phyloP scores from a whole-genome alignment of 2,113 vertebrate species.

The Sorex fumeus region DNA sequence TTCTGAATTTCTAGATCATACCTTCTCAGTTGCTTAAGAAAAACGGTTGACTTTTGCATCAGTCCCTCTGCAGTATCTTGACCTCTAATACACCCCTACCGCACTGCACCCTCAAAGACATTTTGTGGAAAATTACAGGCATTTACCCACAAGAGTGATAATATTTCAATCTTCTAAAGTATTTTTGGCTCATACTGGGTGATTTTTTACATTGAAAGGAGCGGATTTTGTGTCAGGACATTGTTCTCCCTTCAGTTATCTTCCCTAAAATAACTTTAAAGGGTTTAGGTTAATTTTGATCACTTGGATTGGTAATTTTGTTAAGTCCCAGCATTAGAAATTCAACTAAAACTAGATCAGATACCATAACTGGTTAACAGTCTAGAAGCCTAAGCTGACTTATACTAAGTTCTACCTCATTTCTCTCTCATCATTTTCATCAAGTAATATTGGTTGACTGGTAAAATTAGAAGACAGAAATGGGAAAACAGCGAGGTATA shows the following conservation, averaged over 20 bases:
- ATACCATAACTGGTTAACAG: constrained; percentile 36
- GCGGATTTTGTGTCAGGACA: background rate
- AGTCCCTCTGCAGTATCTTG: constrained; percentile 61
- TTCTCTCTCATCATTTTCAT: constrained; percentile 22
- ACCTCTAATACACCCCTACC: background rate
- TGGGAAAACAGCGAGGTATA: background rate
- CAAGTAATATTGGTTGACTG: constrained; percentile 23
- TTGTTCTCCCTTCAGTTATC: background rate
- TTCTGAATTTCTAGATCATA: constrained; percentile 72
- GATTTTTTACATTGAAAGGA: background rate
- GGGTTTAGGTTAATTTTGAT: constrained; percentile 28
- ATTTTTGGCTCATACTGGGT: background rate
- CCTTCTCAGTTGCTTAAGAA: constrained; percentile 79
- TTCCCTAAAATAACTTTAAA: background rate
- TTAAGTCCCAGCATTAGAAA: constrained; percentile 32
- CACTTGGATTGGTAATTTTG: background rate
- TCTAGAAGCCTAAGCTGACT: constrained; percentile 4
- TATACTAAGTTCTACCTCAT: background rate
- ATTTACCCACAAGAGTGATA: constrained; percentile 70
- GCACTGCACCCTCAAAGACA: constrained; percentile 38
- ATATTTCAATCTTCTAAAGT: constrained; percentile 23
- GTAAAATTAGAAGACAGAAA: background rate
- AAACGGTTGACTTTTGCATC: constrained; percentile 83
- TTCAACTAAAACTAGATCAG: constrained; percentile 35
- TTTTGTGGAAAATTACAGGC: constrained; percentile 71